These are phyloP conservation scores for Papilio gigon DNA, from an alignment of 2,888 invertebrate genomes.

Conservation along the genomic window DNA sequence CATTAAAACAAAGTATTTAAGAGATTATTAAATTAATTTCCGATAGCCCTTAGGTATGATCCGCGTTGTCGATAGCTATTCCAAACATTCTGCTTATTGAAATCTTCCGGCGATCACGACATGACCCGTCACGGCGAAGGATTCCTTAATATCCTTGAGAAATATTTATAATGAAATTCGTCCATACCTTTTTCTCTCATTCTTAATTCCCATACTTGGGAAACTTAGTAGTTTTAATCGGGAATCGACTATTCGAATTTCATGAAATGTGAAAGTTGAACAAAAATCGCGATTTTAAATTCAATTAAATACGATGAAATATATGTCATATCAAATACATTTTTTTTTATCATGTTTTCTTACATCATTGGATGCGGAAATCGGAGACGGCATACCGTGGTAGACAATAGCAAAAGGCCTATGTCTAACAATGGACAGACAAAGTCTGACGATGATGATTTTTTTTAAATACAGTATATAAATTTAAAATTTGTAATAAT, in stretches of 20 bases:
- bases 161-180: constrained; percentile 37
- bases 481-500: background rate
- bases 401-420: too few species aligned
- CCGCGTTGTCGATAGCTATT: constrained; percentile 65
- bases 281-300: too few species aligned
- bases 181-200: constrained; percentile 4
- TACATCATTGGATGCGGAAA: too few species aligned
- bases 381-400: too few species aligned
- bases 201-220: background rate
- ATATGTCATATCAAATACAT: too few species aligned
- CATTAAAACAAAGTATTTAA: background rate
- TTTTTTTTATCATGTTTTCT: too few species aligned
- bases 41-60: constrained; percentile 1
- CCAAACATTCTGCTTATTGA: constrained; percentile 78
- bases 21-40: background rate
- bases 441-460: too few species aligned
- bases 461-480: too few species aligned
- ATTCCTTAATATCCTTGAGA: constrained; percentile 32
- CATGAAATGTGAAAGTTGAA: too few species aligned
- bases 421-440: too few species aligned
- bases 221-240: background rate
- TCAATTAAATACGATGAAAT: too few species aligned
- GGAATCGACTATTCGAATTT: too few species aligned
- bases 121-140: constrained; percentile 35
- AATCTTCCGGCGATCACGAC: constrained; percentile 65